Base-by-base conservation (phyloP, 2,888 invertebrate species). In the Lasioglossum malachurum region DNA sequence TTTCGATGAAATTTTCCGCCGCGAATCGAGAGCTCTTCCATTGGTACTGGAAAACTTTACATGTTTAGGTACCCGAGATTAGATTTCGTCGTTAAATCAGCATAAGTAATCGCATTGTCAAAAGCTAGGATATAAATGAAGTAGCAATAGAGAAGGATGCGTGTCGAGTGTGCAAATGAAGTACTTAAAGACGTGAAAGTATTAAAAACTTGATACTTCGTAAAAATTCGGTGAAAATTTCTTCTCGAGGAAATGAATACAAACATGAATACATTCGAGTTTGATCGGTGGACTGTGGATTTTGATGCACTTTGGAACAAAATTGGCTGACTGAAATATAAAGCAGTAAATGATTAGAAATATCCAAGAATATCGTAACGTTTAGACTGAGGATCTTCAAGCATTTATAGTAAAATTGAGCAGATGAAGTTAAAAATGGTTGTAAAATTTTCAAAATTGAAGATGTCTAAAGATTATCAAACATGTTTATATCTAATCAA, bases 51-150 rank as follows among this genome's bases (percentile, higher is more conserved):
- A n/a, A 46, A 64, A 77, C 14, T 16, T 64, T 31, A 27, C 31
- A 14, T 31, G 64, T 64, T 12, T 57, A 64, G 64, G 64, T 64
- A 19, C 31, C 31, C 8, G 64, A 19, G 2, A 67, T 83, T 85
- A 89, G 83, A 75, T 81, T 73, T 67, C 64, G 77, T 77, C 49
- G 60, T 82, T 44, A 12, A 67, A 38, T 46, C 76, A n/a, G 60
- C 57, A 75, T 16, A 49, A 79, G 60, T 49, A 71, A 41, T 35
- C 31, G n/a, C 31, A 75, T 72, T 60, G 79, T 75, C 73, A 73
- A 64, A 44, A 82, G 31, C 75, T 75, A 79, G 64, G 16, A 35
- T 19, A n/a, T 5, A 69, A 71, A 41, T 60, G 14, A 57, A 73
- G 57, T 78, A 87, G 64, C 67, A 53, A 38, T 67, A 46, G 71